Conservation (phyloP, 37 sponge, comb jelly and placozoan species). For the Tethya wilhelma region DNA sequence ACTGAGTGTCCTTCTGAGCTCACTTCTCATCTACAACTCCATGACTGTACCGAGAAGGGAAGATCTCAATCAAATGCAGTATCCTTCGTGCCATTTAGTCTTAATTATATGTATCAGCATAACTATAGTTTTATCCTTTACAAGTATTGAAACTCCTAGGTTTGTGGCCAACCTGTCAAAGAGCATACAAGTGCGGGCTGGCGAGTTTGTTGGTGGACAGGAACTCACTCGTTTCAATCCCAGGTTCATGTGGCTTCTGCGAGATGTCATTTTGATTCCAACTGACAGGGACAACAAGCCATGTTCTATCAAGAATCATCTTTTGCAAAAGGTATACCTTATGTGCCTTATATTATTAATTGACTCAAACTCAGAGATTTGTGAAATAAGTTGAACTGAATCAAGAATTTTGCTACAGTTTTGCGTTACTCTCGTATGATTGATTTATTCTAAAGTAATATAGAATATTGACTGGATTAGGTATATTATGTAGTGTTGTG, state of each 20-base stretch:
- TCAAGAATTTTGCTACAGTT: no score
- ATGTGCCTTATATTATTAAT: no score
- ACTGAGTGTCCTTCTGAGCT: constrained; percentile 20
- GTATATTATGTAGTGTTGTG: no score
- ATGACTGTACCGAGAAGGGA: neutral
- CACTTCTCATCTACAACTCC: constrained; percentile 33
- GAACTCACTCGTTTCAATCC: constrained; percentile 33
- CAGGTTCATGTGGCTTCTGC: constrained; percentile 48
- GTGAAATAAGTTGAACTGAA: no score
- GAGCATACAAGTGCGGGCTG: neutral
- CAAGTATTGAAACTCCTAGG: neutral
- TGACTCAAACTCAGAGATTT: no score
- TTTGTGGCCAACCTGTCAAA: constrained; percentile 12
- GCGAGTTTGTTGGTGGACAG: neutral
- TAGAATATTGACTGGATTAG: no score
- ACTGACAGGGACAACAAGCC: constrained; percentile 20
- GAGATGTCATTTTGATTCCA: constrained; percentile 8
- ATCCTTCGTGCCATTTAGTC: neutral
- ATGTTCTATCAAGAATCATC: no score
- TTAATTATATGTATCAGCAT: no score
- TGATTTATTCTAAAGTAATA: no score
- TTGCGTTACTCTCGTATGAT: no score
- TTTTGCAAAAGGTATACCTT: no score
- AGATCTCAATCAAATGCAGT: constrained; percentile 18
- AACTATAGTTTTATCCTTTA: neutral